A percentile compares a stretch with the other conserved stretches of the same genome.
Conservation (phyloP, 2,113 vertebrate genomes). For the Channa maculata region DNA sequence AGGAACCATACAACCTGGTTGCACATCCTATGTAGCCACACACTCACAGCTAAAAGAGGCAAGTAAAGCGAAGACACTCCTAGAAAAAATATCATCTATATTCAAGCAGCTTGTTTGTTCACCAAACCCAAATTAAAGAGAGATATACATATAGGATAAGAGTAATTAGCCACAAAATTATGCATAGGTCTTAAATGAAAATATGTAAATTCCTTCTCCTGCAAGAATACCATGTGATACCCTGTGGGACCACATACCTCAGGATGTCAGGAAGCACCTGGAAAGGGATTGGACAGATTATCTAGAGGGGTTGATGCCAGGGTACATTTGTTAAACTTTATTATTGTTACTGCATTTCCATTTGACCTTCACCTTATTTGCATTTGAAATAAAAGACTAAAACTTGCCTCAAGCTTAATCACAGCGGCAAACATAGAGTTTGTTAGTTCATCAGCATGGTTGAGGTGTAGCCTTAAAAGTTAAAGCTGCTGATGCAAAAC, state of each 20-base stretch:
- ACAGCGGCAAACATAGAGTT: not conserved
- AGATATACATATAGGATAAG: slow-evolving; percentile 8
- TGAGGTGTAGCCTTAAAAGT: not conserved
- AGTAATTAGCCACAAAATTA: slow-evolving; percentile 51
- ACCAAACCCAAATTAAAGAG: slow-evolving; percentile 9
- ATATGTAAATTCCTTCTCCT: slow-evolving; percentile 59
- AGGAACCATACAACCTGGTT: not conserved
- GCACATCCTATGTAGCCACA: not conserved
- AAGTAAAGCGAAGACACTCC: not conserved
- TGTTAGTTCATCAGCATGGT: not conserved
- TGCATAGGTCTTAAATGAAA: slow-evolving; percentile 44
- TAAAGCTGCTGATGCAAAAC: not conserved
- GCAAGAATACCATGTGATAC: slow-evolving; percentile 53
- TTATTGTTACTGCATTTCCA: slow-evolving; percentile 10
- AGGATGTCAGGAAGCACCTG: slow-evolving; percentile 40
- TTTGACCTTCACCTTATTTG: slow-evolving; percentile 31
- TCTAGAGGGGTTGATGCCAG: not conserved
- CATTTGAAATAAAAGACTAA: not conserved
- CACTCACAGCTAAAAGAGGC: not conserved
- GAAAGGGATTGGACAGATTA: slow-evolving; percentile 13
- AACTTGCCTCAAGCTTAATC: not conserved
- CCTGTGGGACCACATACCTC: slow-evolving; percentile 24
- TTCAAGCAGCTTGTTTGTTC: slow-evolving; percentile 8
- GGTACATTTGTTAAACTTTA: slow-evolving; percentile 8
- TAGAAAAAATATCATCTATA: not conserved